Evolutionary conservation across 2,113 vertebrate species (phyloP), one percentile per base, ranked within the genome.

Genomic region (Himantopus leucocephalus): DNA sequence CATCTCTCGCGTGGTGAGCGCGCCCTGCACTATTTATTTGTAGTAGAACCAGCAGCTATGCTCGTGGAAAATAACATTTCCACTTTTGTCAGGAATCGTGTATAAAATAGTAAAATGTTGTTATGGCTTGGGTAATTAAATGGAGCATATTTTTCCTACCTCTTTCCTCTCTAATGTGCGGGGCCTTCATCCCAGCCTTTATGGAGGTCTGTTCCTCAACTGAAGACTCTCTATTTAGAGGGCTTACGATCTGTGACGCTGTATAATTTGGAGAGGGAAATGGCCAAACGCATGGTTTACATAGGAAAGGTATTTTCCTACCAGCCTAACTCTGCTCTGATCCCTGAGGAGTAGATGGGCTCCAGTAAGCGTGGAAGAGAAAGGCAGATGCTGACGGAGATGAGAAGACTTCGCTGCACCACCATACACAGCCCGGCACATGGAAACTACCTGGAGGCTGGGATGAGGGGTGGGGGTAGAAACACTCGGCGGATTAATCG

Each of bases 21-120:
- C 37, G 3, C 81, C 62, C 84, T 23, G 58, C 14, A 21, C 90
- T 92, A 32, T 94, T 97, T 96, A 55, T 94, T 96, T 95, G 96
- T 34, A 92, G 94, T 67, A 71, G 91, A 63, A 75, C 60, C 88
- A 53, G 93, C 92, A 81, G 92, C 95, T 60, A 47, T 67, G 93
- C 84, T 80, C 1, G 45, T 97, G 94, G 94, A 96, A 91, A 94
- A 91, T 82, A 94, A 82, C 91, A 85, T 96, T 95, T 74, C 96
- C 94, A 68, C 83, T 92, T 93, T 78, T 82, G 92, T 94, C 64
- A 39, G 96, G 94, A 66, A 3, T 27, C 8, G 22, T 67, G 83
- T 74, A 8, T 64, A 53, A 83, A 93, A 66, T 6, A 79, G 77
- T 21, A 10, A 23, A 7, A 62, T 26, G 83, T 22, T 87, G 85